Base-by-base conservation (phyloP, 2,888 invertebrate genomes). In the Mactromeris polynyma region DNA sequence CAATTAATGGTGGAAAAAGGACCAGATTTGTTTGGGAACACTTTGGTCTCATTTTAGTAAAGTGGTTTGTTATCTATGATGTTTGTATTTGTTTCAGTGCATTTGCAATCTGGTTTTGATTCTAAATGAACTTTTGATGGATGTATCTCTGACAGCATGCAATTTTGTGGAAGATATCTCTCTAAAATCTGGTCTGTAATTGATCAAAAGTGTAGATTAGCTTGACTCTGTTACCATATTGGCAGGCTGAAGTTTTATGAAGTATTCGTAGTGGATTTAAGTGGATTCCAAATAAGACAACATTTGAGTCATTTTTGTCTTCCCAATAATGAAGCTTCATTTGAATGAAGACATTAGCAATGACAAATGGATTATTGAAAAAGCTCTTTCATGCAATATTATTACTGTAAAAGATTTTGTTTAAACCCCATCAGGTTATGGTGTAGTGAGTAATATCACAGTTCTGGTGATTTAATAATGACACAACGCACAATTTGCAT, bases 51-150 rank as follows among this genome's bases (percentile, higher is more conserved):
- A 7, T 64, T 64, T 9, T 64, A 64, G 58, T 64, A 26, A 26
- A 9, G 26, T 64, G 26, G 58, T 64, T 7, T 64, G 58, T 26
- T 64, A 64, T 64, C 58, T 64, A 9, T 64, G 58, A 64, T 64
- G 58, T 64, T 64, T 26, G 58, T n/a, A 64, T 64, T 54, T 54
- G 21, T 54, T 54, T 26, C 26, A 64, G 58, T 64, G 58, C 58
- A 64, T 64, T n/a, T 64, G 58, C 58, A 26, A 64, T 64, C 58
- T 64, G 58, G 58, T n/a, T 46, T 58, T 64, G 58, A 64, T 64
- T 64, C 58, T 64, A 64, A 64, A 64, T 64, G 58, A 64, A 64
- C 58, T 26, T 64, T 64, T 64, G 58, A 64, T 64, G 58, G 58
- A 64, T 64, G 58, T n/a, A 64, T 64, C 58, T 64, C n/a, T 64